Evolutionary conservation across 2,888 invertebrate genomes (phyloP), one percentile per base, ranked within the genome.

Genomic region (Kryphioiulus occultus): DNA sequence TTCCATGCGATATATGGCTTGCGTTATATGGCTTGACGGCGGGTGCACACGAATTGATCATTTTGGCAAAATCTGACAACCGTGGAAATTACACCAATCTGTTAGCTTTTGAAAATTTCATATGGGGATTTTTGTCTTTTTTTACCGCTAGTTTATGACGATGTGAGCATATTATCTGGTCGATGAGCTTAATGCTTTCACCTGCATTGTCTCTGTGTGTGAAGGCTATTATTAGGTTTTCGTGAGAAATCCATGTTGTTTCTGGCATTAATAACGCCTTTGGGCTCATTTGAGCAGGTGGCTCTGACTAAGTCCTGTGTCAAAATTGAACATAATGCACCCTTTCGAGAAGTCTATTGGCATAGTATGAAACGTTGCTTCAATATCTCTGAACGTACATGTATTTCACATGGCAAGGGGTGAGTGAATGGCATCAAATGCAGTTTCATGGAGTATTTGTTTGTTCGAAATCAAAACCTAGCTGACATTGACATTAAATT

Each of bases 161-260:
- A 10, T 78, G 78, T 17, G 68, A 7, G 15, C 30, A 78, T 30
- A 26, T 2, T 30, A 30, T 30, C 30, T 78, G 78, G 78, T 78
- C 78, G 78, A 78, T 78, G 30, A 30, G 78, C 78, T 78, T 78
- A 78, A 78, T 68, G 68, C 68, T 26, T 68, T 68, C 26, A 68
- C 22, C 26, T 15, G 30, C 78, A 78, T 78, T 78, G 78, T 78
- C 78, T 78, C 26, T 78, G 78, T 78, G 30, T 26, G 30, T 17
- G 30, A 78, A 12, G 78, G 78, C 78, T 78, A 78, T 78, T 78
- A 78, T 78, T 78, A 78, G 78, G 78, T 78, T 78, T 78, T 30
- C 78, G 78, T 78, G 78, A 30, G 30, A 7, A 78, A 17, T 26
- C 30, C 12, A n/a, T n/a, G n/a, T n/a, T n/a, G n/a, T 78, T 78